These are phyloP conservation scores for Artibeus jamaicensis DNA, from an alignment of 2,797 vertebrate species.

Conservation along the genomic window DNA sequence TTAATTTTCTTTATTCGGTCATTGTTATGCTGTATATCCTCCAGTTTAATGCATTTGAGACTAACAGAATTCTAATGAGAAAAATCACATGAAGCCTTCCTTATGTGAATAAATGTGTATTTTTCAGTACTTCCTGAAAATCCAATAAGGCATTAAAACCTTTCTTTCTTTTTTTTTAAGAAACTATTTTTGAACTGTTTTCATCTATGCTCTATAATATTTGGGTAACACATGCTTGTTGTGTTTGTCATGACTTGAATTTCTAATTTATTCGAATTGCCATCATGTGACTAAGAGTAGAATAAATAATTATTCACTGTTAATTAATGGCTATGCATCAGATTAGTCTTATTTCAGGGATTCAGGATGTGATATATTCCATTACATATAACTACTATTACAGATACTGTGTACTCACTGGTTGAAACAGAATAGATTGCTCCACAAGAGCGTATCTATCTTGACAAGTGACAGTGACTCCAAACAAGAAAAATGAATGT, in stretches of 20 bases:
- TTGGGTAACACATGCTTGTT: background rate
- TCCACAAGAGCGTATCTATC: background rate
- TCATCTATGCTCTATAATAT: background rate
- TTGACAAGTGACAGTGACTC: background rate
- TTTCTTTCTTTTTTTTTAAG: background rate
- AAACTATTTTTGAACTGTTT: background rate
- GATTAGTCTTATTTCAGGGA: background rate
- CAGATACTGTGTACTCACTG: background rate
- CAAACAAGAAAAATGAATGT: background rate
- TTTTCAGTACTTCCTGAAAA: background rate
- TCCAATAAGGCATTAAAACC: background rate
- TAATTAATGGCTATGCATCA: background rate
- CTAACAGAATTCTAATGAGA: slow-evolving; percentile 19
- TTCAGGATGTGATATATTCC: background rate
- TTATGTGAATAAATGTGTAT: background rate
- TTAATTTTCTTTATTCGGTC: slow-evolving; percentile 11
- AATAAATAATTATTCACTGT: background rate
- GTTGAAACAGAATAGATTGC: background rate
- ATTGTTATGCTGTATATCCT: slow-evolving; percentile 28
- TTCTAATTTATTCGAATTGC: slow-evolving; percentile 23
- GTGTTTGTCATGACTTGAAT: background rate
- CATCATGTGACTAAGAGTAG: background rate
- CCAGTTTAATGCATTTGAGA: background rate
- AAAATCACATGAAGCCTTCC: slow-evolving; percentile 39
- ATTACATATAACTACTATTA: background rate